Evolutionary conservation across 2,113 vertebrate genomes (phyloP), one percentile per base, ranked within the genome.

Genomic region (Percina caprodes): DNA sequence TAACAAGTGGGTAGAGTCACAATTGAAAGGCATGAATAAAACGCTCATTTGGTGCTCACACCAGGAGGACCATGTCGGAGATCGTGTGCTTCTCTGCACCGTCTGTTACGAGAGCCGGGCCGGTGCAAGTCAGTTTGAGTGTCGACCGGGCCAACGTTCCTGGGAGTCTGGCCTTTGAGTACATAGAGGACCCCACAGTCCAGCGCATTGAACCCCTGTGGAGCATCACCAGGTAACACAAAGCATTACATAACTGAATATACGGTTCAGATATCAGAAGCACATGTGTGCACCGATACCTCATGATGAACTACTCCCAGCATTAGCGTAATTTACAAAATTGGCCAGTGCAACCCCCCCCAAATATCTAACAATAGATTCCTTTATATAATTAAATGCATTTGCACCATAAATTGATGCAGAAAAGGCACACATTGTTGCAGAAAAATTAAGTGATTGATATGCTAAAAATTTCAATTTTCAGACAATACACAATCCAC

Each of bases 101-200:
- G 0, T 98, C 97, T 0, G 85, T 95, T 54, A 96, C 94, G 0
- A 96, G 96, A 49, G 94, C 97, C 14, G 96, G 96, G 16, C 77
- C 91, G 0, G 96, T 97, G 5, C 95, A 91, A 0, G 95, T 99
- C 71, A 96, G 95, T 0, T 91, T 99, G 88, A 96, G 93, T 0
- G 97, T 99, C 0, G 97, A 99, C 92, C 92, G 95, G 18, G 97
- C 97, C 24, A 95, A 66, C 19, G 93, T 96, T 82, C 96, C 96
- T 24, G 95, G 86, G 77, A 96, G 82, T 23, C 74, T 99, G 86
- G 92, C 95, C 12, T 99, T 98, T 0, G 96, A 97, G 86, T 99
- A 98, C 95, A 98, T 98, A 0, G 96, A 98, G 0, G 97, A 99
- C 79, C 97, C 97, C 1, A 97, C 95, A 3, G 97, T 99, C 49